Base-by-base conservation (phyloP, 2,113 vertebrate species). In the Donacobius atricapilla region DNA sequence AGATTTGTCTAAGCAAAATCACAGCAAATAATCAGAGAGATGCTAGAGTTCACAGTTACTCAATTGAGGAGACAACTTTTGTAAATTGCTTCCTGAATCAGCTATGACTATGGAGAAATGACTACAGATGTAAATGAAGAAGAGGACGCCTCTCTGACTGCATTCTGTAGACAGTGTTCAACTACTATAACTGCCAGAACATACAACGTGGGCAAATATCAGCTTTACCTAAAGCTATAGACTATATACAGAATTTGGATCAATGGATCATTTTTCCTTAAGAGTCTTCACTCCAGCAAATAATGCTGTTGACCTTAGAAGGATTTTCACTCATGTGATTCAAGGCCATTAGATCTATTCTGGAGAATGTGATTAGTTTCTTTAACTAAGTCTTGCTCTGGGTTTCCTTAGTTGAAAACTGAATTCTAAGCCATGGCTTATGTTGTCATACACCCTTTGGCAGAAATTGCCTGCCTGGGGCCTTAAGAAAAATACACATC, bases 401-500 rank as follows among this genome's bases (percentile, higher is more conserved):
- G 1, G 9, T 54, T 77, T 70, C 63, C 40, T 87, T 56, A 50
- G 70, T 5, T 78, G 68, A n/a, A 83, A 63, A 40, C 31, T 27
- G 30, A 92, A 93, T 81, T 89, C n/a, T 50, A 78, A 89, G 51
- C 35, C 50, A 9, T 22, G 28, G 35, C 24, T 93, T 61, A 50
- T 9, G 22, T 39, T 92, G 51, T 70, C 64, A 77, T 37, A 57
- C 3, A 47, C 11, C 24, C 33, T 22, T 63, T 54, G 72, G 54
- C 60, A 83, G 71, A 81, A 76, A 76, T 35, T 57, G 50, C 23
- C 79, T 45, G 50, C 45, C 40, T 77, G n/a, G 40, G 21, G 70
- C 93, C 80, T 78, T 56, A 70, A 83, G 89, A 65, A 96, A 95
- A 94, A 94, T 33, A 71, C 39, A 37, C 69, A 63, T 83, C 86